Conservation (phyloP, 2,113 vertebrate genomes). For the Proteles cristata region DNA sequence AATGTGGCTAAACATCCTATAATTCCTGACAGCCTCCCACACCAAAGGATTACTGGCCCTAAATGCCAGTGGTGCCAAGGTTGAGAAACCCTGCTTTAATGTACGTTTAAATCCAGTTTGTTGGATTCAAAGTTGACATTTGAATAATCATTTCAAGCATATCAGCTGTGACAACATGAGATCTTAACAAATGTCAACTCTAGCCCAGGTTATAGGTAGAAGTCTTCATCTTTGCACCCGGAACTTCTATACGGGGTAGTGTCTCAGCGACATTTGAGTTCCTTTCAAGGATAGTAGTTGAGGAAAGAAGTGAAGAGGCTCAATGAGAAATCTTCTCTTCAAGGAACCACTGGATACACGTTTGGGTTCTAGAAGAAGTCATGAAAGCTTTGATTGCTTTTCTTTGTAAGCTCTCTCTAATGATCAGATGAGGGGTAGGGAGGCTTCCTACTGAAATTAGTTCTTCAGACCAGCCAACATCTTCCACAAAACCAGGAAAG, state of each 20-base stretch:
- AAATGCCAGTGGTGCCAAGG: neutral
- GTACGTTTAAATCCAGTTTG: neutral
- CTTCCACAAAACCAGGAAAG: neutral
- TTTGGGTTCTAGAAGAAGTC: neutral
- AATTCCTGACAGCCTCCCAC: neutral
- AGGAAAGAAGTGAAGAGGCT: neutral
- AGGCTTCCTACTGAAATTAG: neutral
- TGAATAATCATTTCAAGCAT: slow-evolving; percentile 21
- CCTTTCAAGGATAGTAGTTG: neutral
- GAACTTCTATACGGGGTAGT: neutral
- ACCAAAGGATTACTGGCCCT: neutral
- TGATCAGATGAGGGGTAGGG: neutral
- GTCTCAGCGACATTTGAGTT: neutral
- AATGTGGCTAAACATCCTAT: neutral
- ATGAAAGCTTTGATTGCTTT: neutral
- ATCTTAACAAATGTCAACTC: neutral
- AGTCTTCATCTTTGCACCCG: neutral
- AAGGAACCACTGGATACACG: neutral
- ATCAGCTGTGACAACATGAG: neutral
- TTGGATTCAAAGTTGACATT: neutral
- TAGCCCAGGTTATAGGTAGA: neutral
- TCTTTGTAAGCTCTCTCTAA: neutral
- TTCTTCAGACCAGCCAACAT: neutral
- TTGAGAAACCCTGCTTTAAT: neutral
- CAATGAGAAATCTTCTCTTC: neutral